phyloP scores from a whole-genome alignment of 2,113 vertebrate species.

The Eublepharis macularius region DNA sequence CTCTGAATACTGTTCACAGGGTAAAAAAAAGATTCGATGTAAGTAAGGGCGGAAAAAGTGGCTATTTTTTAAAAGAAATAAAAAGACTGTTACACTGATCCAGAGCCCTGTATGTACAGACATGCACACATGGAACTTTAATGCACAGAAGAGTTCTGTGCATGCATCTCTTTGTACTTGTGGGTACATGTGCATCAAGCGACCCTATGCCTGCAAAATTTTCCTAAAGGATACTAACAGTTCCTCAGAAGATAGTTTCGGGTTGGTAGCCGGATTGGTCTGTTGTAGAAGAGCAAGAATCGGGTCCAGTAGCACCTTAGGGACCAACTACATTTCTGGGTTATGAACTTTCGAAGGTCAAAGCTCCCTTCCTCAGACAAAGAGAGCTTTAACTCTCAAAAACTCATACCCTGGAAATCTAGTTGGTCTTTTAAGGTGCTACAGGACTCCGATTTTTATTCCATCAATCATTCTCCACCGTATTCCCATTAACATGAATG shows the following conservation, averaged over 20 bases:
- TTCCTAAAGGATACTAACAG: neutral
- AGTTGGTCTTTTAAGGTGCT: no score
- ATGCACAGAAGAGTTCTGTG: neutral
- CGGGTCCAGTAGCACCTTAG: no score
- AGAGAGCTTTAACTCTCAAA: no score
- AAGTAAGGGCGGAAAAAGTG: slow-evolving; percentile 2
- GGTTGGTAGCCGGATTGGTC: no score
- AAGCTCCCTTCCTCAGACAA: no score
- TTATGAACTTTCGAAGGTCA: no score
- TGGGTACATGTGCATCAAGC: neutral
- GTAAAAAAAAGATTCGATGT: neutral
- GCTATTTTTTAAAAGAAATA: neutral
- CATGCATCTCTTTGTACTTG: neutral
- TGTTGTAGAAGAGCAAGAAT: no score
- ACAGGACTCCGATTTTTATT: no score
- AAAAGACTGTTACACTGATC: slow-evolving; percentile 5
- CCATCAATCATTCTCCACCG: slow-evolving; percentile 1
- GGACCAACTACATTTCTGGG: no score
- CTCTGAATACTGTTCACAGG: neutral
- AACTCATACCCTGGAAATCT: no score
- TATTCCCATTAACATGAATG: neutral
- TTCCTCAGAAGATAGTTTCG: neutral
- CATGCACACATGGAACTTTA: neutral
- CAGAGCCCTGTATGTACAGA: neutral
- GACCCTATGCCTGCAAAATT: neutral